A percentile compares a stretch with the other conserved stretches of the same genome.
These are phyloP conservation scores for Pangasius sanitwongsei DNA, from an alignment of 2,797 vertebrate species.

Conservation along the genomic window DNA sequence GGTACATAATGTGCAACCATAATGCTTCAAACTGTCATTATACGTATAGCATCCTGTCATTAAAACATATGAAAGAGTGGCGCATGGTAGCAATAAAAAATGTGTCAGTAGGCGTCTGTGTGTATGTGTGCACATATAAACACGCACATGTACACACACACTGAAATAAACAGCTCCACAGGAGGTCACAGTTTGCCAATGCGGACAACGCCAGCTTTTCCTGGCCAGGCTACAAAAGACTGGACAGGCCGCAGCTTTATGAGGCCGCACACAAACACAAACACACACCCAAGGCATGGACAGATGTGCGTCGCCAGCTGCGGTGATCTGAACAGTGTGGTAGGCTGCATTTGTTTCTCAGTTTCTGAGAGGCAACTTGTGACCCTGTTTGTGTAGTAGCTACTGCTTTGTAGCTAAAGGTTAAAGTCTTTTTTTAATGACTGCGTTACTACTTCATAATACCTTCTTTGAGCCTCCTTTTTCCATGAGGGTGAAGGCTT, in stretches of 20 bases:
- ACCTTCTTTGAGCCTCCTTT: not conserved
- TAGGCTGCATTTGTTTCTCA: not conserved
- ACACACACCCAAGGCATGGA: constrained; percentile 20
- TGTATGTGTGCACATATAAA: not conserved
- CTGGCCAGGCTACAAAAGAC: constrained; percentile 36
- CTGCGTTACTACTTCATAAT: not conserved
- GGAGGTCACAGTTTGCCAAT: constrained; percentile 13
- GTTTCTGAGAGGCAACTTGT: not conserved
- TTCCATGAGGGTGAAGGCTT: not conserved
- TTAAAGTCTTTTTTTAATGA: not conserved
- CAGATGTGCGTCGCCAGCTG: constrained; percentile 37
- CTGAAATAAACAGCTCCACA: constrained; percentile 11
- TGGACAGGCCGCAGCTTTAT: not conserved
- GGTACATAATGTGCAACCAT: constrained; percentile 10
- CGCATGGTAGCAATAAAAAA: constrained; percentile 8
- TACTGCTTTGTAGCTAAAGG: not conserved
- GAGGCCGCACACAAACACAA: constrained; percentile 29
- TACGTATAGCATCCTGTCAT: constrained; percentile 4
- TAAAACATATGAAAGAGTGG: constrained; percentile 12
- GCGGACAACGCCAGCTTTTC: not conserved
- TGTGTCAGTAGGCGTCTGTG: constrained; percentile 5
- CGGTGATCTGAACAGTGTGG: constrained; percentile 10
- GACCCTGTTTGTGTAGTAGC: not conserved
- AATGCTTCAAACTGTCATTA: not conserved
- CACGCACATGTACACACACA: constrained; percentile 8